These are phyloP conservation scores for Trissolcus brochymenae DNA, from an alignment of 2,888 invertebrate species.

Conservation along the genomic window DNA sequence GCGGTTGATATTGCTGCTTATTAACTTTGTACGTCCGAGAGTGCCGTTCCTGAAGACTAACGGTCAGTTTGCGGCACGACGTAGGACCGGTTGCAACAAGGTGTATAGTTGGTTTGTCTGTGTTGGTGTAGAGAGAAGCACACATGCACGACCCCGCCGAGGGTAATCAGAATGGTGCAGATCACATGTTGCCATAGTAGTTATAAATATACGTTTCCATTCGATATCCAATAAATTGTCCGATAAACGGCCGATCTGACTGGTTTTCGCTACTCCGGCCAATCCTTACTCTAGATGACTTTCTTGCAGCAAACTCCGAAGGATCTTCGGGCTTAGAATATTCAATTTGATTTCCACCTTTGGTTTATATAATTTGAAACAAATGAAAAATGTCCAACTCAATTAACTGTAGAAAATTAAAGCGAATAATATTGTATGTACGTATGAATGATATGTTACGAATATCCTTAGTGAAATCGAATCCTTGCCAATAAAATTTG, in stretches of 20 bases:
- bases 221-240: conserved; percentile 40
- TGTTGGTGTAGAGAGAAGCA: conserved; percentile 18
- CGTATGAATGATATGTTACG: no score
- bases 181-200: conserved; percentile 36
- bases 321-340: background rate
- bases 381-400: no score
- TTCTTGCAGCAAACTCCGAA: conserved; percentile 25
- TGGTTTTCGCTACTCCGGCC: conserved; percentile 34
- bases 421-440: no score
- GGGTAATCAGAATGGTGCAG: conserved; percentile 30
- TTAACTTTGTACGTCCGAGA: conserved; percentile 71
- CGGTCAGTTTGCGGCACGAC: conserved; percentile 62
- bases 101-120: conserved; percentile 42
- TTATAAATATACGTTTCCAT: conserved; percentile 44
- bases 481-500: no score
- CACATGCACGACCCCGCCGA: conserved; percentile 7
- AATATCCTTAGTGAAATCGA: no score
- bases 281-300: conserved; percentile 31
- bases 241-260: conserved; percentile 35
- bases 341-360: no score
- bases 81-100: conserved; percentile 69
- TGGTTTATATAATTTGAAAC: no score
- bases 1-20: conserved; percentile 71
- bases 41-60: conserved; percentile 64
- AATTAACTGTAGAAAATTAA: no score